phyloP scores from a whole-genome alignment of 2,113 vertebrate genomes.

The Ceyx melanurus region DNA sequence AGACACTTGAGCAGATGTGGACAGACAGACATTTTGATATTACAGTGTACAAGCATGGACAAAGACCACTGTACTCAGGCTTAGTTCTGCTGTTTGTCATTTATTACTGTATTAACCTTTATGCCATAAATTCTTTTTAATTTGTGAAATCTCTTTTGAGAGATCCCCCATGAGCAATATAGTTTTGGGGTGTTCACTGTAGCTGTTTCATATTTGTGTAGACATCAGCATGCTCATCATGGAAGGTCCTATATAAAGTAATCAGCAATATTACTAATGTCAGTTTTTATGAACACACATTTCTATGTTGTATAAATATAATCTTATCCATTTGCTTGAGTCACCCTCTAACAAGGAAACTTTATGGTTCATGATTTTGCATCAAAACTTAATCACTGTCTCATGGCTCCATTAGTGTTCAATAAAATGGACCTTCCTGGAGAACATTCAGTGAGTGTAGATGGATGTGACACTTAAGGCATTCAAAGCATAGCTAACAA shows the following conservation, averaged over 20 bases:
- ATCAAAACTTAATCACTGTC: constrained; percentile 55
- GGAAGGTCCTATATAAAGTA: constrained; percentile 28
- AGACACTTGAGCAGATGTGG: not conserved
- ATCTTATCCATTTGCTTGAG: not conserved
- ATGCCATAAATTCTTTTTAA: not conserved
- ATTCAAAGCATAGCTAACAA: constrained; percentile 26
- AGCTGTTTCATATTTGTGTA: not conserved
- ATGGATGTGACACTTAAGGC: not conserved
- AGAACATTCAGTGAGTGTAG: not conserved
- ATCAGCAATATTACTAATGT: not conserved
- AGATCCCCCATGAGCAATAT: not conserved
- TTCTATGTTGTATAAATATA: not conserved
- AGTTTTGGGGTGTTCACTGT: not conserved
- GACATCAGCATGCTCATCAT: not conserved
- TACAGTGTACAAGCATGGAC: not conserved
- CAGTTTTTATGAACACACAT: constrained; percentile 20
- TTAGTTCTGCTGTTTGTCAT: not conserved
- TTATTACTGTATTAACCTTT: not conserved
- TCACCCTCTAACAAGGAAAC: constrained; percentile 49
- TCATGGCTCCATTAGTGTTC: not conserved
- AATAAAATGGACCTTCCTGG: not conserved
- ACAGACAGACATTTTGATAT: not conserved
- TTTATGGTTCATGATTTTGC: constrained; percentile 50
- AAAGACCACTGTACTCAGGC: not conserved
- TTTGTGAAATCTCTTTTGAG: not conserved